Evolutionary conservation across 2,113 vertebrate genomes (phyloP).

Genomic region (Penelope pileata): DNA sequence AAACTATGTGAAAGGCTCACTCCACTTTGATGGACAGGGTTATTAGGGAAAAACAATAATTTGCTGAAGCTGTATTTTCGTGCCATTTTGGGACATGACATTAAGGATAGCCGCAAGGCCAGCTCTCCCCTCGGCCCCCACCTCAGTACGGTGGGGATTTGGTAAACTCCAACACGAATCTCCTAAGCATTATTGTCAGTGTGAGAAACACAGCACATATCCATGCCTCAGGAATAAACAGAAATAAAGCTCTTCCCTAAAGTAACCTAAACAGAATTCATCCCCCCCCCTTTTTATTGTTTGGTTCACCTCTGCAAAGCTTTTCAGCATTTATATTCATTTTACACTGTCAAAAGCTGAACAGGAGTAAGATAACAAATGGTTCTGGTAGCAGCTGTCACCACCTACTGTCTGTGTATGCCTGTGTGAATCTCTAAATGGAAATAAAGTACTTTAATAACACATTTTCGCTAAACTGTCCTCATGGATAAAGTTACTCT

Average conservation of each 20-base stretch:
- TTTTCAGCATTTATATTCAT: conserved; percentile 63
- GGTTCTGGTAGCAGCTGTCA: conserved; percentile 66
- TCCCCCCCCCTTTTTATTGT: conserved; percentile 26
- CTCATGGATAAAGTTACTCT: conserved; percentile 54
- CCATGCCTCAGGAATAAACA: conserved; percentile 53
- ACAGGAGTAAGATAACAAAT: conserved; percentile 73
- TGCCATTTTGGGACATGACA: conserved; percentile 21
- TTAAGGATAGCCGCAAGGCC: conserved; percentile 11
- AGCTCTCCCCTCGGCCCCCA: background rate
- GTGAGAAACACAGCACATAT: background rate
- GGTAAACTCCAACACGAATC: background rate
- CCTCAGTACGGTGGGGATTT: background rate
- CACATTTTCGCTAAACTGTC: conserved; percentile 65
- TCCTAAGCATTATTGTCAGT: background rate
- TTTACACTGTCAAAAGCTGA: conserved; percentile 57
- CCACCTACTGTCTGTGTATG: conserved; percentile 70
- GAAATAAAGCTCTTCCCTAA: conserved; percentile 61
- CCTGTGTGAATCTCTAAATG: conserved; percentile 71
- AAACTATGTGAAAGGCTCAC: conserved; percentile 14
- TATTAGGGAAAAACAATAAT: conserved; percentile 54
- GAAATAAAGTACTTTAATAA: conserved; percentile 74
- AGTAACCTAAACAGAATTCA: conserved; percentile 44
- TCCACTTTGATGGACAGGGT: conserved; percentile 40
- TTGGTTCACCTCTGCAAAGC: conserved; percentile 64
- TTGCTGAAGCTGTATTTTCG: conserved; percentile 32